These are phyloP conservation scores for Apis florea DNA, from an alignment of 1,140 invertebrate species.

Conservation along the genomic window DNA sequence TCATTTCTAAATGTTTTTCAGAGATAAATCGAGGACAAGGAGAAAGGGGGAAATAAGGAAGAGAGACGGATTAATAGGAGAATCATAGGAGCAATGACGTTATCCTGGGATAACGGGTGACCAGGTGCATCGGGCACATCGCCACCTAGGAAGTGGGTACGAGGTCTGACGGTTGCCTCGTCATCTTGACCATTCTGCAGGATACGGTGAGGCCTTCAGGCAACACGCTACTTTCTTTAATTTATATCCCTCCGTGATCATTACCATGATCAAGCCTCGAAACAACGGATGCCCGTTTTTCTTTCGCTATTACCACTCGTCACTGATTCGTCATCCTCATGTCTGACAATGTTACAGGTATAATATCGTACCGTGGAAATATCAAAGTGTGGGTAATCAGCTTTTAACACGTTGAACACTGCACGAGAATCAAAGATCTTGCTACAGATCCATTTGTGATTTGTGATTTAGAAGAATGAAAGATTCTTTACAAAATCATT, in stretches of 20 bases:
- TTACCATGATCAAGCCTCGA: conserved; percentile 47
- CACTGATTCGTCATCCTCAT: not conserved
- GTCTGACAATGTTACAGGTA: not conserved
- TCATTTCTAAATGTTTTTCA: not conserved
- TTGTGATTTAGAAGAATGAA: too few species aligned
- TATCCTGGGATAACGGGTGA: conserved; percentile 71
- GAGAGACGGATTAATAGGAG: conserved; percentile 64
- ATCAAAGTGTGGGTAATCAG: not conserved
- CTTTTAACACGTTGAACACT: not conserved
- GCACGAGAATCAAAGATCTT: not conserved
- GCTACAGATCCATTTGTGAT: too few species aligned
- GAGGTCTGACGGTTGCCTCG: conserved; percentile 74
- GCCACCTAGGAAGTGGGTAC: conserved; percentile 71
- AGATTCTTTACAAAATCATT: too few species aligned
- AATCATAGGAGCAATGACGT: conserved; percentile 70
- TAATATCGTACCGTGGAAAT: not conserved
- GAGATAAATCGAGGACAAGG: not conserved
- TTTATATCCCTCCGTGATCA: not conserved
- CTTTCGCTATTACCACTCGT: not conserved
- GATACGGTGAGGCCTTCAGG: conserved; percentile 29
- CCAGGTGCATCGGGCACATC: conserved; percentile 69
- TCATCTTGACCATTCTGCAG: conserved; percentile 63
- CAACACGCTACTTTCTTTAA: conserved; percentile 63
- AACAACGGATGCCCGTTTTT: conserved; percentile 22
- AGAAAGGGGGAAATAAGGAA: not conserved